phyloP scores from a whole-genome alignment of 2,888 invertebrate genomes.

The Rapana venosa region DNA sequence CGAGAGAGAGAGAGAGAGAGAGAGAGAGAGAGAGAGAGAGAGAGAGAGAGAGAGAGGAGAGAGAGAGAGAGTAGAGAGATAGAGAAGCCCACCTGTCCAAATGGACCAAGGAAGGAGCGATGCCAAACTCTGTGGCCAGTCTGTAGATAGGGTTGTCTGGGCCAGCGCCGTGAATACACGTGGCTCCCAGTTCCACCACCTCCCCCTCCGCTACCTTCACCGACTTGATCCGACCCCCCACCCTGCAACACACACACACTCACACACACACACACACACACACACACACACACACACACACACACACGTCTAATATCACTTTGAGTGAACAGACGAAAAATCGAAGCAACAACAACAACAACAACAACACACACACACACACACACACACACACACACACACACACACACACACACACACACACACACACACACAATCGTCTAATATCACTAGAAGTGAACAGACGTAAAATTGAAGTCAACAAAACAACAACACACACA shows the following conservation, averaged over 20 bases:
- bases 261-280: conserved; percentile 6
- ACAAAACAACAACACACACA: too few relatives aligned
- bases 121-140: conserved; percentile 22
- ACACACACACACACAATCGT: background rate
- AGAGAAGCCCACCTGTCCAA: conserved; percentile 1
- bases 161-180: conserved; percentile 36
- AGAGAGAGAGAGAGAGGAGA: background rate
- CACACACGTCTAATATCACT: too few relatives aligned
- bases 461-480: too few relatives aligned
- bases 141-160: conserved; percentile 30
- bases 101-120: background rate
- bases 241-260: conserved; percentile 29
- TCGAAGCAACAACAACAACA: too few relatives aligned
- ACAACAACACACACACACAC: background rate
- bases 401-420: background rate
- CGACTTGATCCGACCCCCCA: conserved; percentile 33
- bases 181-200: conserved; percentile 36
- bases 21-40: background rate
- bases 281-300: conserved; percentile 22
- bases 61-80: background rate
- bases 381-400: background rate
- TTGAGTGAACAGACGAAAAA: too few relatives aligned
- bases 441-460: too few relatives aligned
- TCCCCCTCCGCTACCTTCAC: conserved; percentile 19
- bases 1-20: too few relatives aligned